Evolutionary conservation across 2,797 vertebrate genomes (phyloP).

Genomic region (Pteronotus mesoamericanus): DNA sequence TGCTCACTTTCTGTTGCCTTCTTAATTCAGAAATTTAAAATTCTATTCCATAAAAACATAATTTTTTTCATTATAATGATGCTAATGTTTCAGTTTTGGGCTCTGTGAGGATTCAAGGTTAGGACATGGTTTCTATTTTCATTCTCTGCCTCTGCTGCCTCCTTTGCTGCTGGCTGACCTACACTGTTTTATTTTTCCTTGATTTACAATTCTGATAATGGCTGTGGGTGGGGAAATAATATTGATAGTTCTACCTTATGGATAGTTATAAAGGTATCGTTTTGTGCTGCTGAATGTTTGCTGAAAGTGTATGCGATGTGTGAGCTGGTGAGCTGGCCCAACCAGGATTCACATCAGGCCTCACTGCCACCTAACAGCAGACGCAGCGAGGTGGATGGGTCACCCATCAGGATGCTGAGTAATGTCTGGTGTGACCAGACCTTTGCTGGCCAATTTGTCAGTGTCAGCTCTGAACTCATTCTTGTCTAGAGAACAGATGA

Average conservation of each 20-base stretch:
- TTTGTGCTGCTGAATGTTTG: not conserved
- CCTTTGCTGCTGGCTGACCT: not conserved
- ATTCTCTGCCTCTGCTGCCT: not conserved
- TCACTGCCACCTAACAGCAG: not conserved
- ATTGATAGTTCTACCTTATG: not conserved
- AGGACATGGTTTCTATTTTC: not conserved
- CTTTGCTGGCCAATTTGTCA: slow-evolving; percentile 54
- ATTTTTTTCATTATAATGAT: not conserved
- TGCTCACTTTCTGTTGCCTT: not conserved
- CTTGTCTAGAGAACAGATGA: slow-evolving; percentile 60
- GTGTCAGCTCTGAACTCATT: slow-evolving; percentile 45
- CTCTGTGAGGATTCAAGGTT: not conserved
- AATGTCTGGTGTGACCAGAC: not conserved
- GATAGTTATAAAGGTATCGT: not conserved
- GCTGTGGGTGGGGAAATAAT: not conserved
- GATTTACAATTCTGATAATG: not conserved
- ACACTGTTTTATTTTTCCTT: not conserved
- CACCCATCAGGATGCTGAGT: slow-evolving; percentile 44
- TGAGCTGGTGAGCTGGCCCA: not conserved
- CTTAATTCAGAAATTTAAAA: slow-evolving; percentile 13
- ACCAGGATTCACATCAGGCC: not conserved
- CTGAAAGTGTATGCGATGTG: not conserved
- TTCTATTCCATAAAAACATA: not conserved
- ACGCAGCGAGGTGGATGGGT: not conserved
- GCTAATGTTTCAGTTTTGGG: not conserved